Percentiles rank a stretch among this genome's conserved stretches.
phyloP scores from a whole-genome alignment of 2,888 invertebrate genomes.

The Litoditis marina region DNA sequence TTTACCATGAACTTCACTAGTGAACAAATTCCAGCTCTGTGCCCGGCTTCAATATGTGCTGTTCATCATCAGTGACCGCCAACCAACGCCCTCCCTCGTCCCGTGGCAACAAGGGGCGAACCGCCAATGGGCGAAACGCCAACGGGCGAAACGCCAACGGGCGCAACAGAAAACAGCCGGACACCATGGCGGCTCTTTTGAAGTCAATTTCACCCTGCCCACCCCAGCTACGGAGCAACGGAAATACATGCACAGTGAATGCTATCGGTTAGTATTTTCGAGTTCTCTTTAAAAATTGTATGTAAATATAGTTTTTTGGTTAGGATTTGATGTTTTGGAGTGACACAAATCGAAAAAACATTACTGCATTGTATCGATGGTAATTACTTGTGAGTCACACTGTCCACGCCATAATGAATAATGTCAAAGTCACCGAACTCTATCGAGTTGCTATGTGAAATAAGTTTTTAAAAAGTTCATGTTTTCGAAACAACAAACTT shows the following conservation, averaged over 20 bases:
- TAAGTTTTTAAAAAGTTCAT: not conserved
- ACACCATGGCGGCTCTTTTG: slow-evolving; percentile 37
- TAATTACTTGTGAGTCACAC: no score
- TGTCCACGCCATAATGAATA: no score
- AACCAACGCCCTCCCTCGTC: slow-evolving; percentile 20
- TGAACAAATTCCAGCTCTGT: slow-evolving; percentile 43
- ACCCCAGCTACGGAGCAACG: slow-evolving; percentile 44
- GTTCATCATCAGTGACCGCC: slow-evolving; percentile 36
- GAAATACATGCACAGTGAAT: slow-evolving; percentile 53
- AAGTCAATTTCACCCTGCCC: slow-evolving; percentile 52
- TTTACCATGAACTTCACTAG: not conserved
- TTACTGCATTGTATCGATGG: no score
- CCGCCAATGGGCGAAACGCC: no score
- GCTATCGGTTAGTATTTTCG: slow-evolving; percentile 20
- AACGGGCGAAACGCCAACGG: no score
- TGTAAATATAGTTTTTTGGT: not conserved
- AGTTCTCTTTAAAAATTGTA: not conserved
- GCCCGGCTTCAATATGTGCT: slow-evolving; percentile 60
- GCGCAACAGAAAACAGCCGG: slow-evolving; percentile 27
- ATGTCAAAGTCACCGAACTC: no score
- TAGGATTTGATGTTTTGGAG: no score
- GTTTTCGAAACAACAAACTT: not conserved
- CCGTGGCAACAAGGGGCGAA: no score
- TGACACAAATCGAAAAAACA: no score
- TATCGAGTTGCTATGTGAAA: no score